Conservation (phyloP, 2,888 invertebrate genomes). For the Galerucella nymphaeae region DNA sequence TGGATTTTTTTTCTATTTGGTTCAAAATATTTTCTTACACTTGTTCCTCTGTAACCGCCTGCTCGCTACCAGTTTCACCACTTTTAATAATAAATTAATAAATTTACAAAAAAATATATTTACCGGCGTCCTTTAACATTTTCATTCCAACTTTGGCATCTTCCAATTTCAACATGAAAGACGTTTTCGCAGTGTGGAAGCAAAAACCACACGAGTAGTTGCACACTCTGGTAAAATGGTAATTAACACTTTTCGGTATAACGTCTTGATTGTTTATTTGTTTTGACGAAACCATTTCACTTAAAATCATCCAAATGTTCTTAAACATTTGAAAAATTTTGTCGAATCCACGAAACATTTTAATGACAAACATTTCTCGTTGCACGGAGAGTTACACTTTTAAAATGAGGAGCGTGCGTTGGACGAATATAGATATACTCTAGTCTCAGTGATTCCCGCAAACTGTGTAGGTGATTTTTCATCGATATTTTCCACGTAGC, state of each 20-base stretch:
- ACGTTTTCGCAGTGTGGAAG: slow-evolving; percentile 68
- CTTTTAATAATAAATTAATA: slow-evolving; percentile 12
- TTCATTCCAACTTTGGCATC: slow-evolving; percentile 64
- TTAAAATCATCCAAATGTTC: too few relatives aligned
- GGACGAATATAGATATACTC: not conserved
- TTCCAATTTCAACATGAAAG: slow-evolving; percentile 63
- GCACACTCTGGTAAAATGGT: slow-evolving; percentile 67
- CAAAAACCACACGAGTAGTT: slow-evolving; percentile 69
- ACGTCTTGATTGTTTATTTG: slow-evolving; percentile 27
- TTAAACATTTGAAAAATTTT: too few relatives aligned
- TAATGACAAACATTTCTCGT: not conserved
- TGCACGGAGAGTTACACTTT: not conserved
- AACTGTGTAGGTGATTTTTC: not conserved
- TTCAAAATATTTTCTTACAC: too few relatives aligned
- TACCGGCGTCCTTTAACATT: slow-evolving; percentile 62
- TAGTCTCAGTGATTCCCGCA: not conserved
- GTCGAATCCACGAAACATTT: not conserved
- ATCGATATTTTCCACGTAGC: too few relatives aligned
- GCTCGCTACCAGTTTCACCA: too few relatives aligned
- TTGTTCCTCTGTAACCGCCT: too few relatives aligned
- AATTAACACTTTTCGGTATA: slow-evolving; percentile 65
- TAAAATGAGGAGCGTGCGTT: not conserved
- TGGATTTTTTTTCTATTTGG: too few relatives aligned
- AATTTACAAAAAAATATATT: slow-evolving; percentile 24
- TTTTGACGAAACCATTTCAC: not conserved